Base-by-base conservation (phyloP, 2,797 vertebrate species). In the Knipowitschia caucasica region DNA sequence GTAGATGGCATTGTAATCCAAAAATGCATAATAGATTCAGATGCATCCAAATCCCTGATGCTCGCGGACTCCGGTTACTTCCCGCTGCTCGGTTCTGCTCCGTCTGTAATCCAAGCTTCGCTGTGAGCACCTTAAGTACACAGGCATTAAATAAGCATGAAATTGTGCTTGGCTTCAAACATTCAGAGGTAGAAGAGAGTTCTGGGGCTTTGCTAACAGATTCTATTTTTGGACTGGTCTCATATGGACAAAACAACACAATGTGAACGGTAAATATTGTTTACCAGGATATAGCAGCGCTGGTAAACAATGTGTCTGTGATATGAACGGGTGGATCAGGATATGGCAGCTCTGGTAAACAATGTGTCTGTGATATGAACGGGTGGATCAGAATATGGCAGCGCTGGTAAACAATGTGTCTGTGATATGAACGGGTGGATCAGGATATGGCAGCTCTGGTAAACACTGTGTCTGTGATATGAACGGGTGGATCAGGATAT, bases 71-170 rank as follows among this genome's bases (percentile, higher is more conserved):
- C 4, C 5, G 15, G 27, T 40, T 50, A 38, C 43, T 26, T 57
- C 36, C 50, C 12, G n/a, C 20, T 5, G 24, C 53, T 57, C 50
- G 43, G 15, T 34, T 67, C 42, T 39, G 33, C 53, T 1, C 59
- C 62, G 42, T 33, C 38, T 5, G 26, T 67, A 62, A 44, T 65
- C 39, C 29, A 5, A 26, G 50, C 49, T 51, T 53, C 14, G 34
- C 29, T 11, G 18, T 24, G 38, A 64, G 55, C 60, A 54, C 54
- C 60, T 56, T 39, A 44, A 69, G 69, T 14, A 65, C 47, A 20
- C 25, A 1, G 1, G 21, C 61, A 66, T 72, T 69, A 70, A 75
- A 80, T 69, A 67, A 34, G 42, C 64, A 63, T 72, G 59, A 63
- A 35, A 71, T 38, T 59, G 43, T 59, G 29, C 54, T 23, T 50